phyloP scores from a whole-genome alignment of 2,113 vertebrate species.

The Vulpes lagopus region DNA sequence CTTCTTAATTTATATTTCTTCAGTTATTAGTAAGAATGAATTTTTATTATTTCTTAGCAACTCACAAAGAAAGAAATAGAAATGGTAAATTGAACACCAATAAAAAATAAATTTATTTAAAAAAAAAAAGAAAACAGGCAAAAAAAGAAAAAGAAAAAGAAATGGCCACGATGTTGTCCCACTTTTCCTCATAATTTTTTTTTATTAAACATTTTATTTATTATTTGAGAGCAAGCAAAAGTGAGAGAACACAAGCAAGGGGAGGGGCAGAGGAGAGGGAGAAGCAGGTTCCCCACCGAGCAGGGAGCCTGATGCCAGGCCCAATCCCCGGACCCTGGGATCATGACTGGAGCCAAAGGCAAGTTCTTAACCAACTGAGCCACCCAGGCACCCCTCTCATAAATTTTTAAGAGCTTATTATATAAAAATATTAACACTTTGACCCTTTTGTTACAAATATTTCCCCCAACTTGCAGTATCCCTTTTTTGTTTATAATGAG shows the following conservation, averaged over 20 bases:
- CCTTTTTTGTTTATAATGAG: neutral
- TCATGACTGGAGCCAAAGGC: too few species aligned
- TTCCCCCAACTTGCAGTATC: neutral
- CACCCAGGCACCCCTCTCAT: neutral
- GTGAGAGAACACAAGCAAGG: too few species aligned
- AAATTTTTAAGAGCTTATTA: slow-evolving; percentile 27
- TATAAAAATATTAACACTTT: slow-evolving; percentile 42
- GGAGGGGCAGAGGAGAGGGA: too few species aligned
- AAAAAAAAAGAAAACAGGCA: too few species aligned
- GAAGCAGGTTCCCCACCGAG: too few species aligned
- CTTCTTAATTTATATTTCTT: slow-evolving; percentile 14
- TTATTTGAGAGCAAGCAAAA: too few species aligned
- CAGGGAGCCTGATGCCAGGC: too few species aligned
- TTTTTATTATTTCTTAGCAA: slow-evolving; percentile 31
- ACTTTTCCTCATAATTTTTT: slow-evolving; percentile 2
- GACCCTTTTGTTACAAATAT: neutral
- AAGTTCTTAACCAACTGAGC: too few species aligned
- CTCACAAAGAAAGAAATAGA: slow-evolving; percentile 28
- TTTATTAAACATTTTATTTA: too few species aligned
- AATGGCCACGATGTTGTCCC: neutral
- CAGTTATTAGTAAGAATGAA: neutral
- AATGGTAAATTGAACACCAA: neutral
- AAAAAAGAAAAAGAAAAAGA: neutral
- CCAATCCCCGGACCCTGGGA: too few species aligned
- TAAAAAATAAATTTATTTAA: too few species aligned